phyloP scores from a whole-genome alignment of 2,113 vertebrate genomes.

The Cyrtonyx montezumae region DNA sequence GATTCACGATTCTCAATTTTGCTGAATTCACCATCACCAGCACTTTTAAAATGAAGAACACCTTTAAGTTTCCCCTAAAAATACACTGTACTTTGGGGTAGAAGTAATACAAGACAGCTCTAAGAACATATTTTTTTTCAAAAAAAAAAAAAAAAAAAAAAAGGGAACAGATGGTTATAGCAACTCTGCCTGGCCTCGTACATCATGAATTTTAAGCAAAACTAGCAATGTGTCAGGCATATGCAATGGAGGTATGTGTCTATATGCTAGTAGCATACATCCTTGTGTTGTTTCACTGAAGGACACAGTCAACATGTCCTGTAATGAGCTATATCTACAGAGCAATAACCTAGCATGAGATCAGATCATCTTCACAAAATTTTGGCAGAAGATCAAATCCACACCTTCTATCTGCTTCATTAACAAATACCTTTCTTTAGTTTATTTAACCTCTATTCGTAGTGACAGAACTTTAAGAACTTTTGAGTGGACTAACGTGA shows the following conservation, averaged over 20 bases:
- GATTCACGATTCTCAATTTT: neutral
- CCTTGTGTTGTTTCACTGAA: neutral
- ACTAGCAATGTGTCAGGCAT: neutral
- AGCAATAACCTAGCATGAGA: neutral
- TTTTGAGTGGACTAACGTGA: neutral
- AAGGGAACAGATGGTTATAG: neutral
- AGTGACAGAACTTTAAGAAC: neutral
- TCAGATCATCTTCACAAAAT: neutral
- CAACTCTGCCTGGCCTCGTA: neutral
- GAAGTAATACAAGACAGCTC: neutral
- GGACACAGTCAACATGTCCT: neutral
- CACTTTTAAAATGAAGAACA: neutral
- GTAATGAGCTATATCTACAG: neutral
- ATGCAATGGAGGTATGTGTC: neutral
- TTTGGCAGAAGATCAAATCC: neutral
- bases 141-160: too few relatives aligned
- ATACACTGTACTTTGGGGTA: neutral
- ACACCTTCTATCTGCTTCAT: neutral
- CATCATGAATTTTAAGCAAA: neutral
- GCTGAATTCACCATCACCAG: neutral
- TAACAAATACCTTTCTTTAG: conserved; percentile 1
- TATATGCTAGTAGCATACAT: neutral
- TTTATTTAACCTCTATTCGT: neutral
- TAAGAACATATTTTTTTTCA: neutral
- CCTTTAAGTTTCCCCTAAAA: neutral